Percentiles rank a stretch among this genome's conserved stretches.
phyloP scores from a whole-genome alignment of 1,140 invertebrate genomes.

The Plutomurus gul region DNA sequence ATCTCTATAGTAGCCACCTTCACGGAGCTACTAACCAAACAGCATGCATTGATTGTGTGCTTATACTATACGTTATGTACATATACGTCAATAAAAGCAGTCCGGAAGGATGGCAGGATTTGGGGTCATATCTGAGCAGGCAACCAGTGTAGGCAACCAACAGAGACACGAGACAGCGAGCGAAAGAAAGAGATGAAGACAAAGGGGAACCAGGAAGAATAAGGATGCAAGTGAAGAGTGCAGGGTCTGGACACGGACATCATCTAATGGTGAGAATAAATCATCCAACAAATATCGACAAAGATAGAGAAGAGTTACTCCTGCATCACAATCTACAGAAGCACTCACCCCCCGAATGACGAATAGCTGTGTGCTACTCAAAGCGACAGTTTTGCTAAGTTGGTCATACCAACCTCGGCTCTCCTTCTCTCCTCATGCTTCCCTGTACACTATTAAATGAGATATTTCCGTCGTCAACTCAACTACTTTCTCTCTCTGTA shows the following conservation, averaged over 20 bases:
- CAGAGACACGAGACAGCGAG: background rate
- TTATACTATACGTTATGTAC: too few relatives aligned
- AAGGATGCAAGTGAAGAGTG: conserved; percentile 22
- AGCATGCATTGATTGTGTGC: too few relatives aligned
- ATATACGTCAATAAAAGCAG: too few relatives aligned
- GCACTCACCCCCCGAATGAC: conserved; percentile 15
- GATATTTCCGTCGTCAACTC: background rate
- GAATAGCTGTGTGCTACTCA: background rate
- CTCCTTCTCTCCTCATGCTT: background rate
- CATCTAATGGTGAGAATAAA: conserved; percentile 41
- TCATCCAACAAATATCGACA: conserved; percentile 43
- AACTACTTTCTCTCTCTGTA: background rate
- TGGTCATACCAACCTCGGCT: background rate
- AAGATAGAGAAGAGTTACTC: conserved; percentile 31
- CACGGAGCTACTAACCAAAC: too few relatives aligned
- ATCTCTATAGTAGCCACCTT: too few relatives aligned
- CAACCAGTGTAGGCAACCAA: background rate
- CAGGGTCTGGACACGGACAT: conserved; percentile 30
- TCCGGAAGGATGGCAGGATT: too few relatives aligned
- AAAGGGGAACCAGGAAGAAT: background rate
- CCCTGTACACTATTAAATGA: background rate
- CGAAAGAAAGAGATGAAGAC: background rate
- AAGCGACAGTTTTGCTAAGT: conserved; percentile 18
- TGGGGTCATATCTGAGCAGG: too few relatives aligned
- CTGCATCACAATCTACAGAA: background rate